A percentile compares a stretch with the other conserved stretches of the same genome.
These are phyloP conservation scores for Odontomachus brunneus DNA, from an alignment of 1,140 invertebrate genomes.

Conservation along the genomic window DNA sequence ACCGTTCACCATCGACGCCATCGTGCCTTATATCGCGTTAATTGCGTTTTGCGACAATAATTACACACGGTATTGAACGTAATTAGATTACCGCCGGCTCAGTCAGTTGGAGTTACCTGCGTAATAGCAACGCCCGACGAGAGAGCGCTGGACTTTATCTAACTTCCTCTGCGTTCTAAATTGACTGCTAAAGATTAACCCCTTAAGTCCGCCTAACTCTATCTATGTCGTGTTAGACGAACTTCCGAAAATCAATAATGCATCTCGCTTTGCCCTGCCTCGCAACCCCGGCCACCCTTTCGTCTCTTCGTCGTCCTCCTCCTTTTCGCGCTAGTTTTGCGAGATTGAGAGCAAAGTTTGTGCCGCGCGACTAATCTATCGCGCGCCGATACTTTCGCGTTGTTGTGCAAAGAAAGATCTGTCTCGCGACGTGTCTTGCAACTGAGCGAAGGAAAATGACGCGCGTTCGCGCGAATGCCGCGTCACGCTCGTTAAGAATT, in stretches of 20 bases:
- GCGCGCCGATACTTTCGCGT: conserved; percentile 28
- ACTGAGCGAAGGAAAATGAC: conserved; percentile 18
- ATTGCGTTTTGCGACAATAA: conserved; percentile 51
- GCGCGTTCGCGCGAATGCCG: conserved; percentile 8
- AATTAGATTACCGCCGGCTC: conserved; percentile 70
- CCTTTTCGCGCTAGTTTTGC: conserved; percentile 29
- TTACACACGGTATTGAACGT: conserved; percentile 63
- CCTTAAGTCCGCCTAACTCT: conserved; percentile 62
- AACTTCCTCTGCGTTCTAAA: conserved; percentile 64
- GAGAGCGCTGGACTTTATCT: conserved; percentile 64
- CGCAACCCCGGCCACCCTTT: background rate
- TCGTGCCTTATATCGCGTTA: conserved; percentile 41
- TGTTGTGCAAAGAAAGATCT: conserved; percentile 5
- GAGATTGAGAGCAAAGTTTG: conserved; percentile 54
- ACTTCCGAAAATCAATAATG: conserved; percentile 66
- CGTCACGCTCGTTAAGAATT: conserved; percentile 37
- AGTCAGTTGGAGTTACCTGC: conserved; percentile 59
- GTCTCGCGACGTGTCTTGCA: background rate
- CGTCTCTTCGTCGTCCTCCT: conserved; percentile 15
- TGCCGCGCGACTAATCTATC: conserved; percentile 15
- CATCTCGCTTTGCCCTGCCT: background rate
- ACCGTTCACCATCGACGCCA: too few species aligned
- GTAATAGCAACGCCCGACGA: conserved; percentile 29
- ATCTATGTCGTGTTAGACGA: conserved; percentile 58
- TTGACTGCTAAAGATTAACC: conserved; percentile 71